Conservation (phyloP, 2,888 invertebrate genomes). For the Subacronicta megacephala region DNA sequence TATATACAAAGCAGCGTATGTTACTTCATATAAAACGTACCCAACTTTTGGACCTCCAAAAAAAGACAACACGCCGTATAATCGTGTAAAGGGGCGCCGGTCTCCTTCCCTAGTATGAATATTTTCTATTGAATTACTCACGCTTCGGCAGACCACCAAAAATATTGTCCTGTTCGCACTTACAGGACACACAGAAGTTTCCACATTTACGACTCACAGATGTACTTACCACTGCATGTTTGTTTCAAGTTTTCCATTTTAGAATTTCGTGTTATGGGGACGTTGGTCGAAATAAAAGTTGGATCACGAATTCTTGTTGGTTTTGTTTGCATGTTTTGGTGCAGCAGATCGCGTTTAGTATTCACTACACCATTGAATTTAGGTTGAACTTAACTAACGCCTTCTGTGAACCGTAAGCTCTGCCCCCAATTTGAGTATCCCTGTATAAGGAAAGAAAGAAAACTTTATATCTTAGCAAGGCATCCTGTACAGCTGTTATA, state of each 20-base stretch:
- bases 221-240: conserved; percentile 52
- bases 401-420: not conserved
- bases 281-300: conserved; percentile 35
- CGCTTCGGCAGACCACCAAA: conserved; percentile 85
- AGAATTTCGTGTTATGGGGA: conserved; percentile 34
- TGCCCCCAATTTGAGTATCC: not conserved
- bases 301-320: conserved; percentile 17
- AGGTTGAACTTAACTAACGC: not conserved
- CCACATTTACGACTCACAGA: conserved; percentile 60
- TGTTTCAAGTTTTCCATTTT: conserved; percentile 50
- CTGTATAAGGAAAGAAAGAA: too few species aligned
- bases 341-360: not conserved
- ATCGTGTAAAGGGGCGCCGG: conserved; percentile 67
- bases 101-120: conserved; percentile 86
- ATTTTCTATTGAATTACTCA: conserved; percentile 89
- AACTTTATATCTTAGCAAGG: too few species aligned
- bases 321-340: conserved; percentile 11
- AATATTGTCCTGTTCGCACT: conserved; percentile 87
- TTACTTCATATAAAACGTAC: too few species aligned
- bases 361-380: not conserved
- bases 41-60: too few species aligned
- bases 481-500: too few species aligned
- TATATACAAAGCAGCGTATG: too few species aligned
- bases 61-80: conserved; percentile 64
- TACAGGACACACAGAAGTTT: conserved; percentile 76